Conservation (phyloP, 2,888 invertebrate species). For the Nemotelus nigrinus region DNA sequence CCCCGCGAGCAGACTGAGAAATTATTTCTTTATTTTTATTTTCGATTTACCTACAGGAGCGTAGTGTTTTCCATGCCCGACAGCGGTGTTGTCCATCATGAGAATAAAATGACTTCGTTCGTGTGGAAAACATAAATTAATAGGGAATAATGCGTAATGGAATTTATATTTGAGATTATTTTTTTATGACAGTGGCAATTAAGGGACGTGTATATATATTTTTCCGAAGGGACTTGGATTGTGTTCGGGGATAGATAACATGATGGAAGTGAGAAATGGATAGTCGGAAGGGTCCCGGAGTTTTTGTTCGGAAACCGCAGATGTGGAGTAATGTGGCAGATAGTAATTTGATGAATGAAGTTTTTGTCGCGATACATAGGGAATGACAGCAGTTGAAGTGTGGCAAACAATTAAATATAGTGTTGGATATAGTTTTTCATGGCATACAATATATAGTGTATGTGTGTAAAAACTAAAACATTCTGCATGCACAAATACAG, state of each 20-base stretch:
- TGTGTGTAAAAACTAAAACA: too few species aligned
- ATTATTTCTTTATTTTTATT: too few species aligned
- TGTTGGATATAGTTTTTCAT: too few species aligned
- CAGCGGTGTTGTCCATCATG: not conserved
- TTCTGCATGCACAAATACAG: too few species aligned
- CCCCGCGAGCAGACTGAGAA: too few species aligned
- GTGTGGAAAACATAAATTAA: slow-evolving; percentile 43
- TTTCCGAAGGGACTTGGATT: not conserved
- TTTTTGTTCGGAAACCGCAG: slow-evolving; percentile 15
- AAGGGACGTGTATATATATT: slow-evolving; percentile 1
- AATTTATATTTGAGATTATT: slow-evolving; percentile 36
- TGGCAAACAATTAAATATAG: too few species aligned
- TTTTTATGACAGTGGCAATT: slow-evolving; percentile 35
- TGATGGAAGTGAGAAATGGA: not conserved
- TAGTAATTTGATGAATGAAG: not conserved
- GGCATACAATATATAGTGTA: too few species aligned
- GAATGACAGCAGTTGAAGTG: too few species aligned
- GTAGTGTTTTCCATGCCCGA: slow-evolving; percentile 14
- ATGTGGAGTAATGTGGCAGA: slow-evolving; percentile 15
- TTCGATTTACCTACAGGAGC: not conserved
- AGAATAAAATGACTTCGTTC: slow-evolving; percentile 25
- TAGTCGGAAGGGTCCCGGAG: not conserved
- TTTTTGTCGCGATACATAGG: too few species aligned
- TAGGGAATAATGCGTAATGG: slow-evolving; percentile 35
- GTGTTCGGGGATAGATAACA: not conserved